phyloP scores from a whole-genome alignment of 2,113 vertebrate species.

The Phasianus colchicus region DNA sequence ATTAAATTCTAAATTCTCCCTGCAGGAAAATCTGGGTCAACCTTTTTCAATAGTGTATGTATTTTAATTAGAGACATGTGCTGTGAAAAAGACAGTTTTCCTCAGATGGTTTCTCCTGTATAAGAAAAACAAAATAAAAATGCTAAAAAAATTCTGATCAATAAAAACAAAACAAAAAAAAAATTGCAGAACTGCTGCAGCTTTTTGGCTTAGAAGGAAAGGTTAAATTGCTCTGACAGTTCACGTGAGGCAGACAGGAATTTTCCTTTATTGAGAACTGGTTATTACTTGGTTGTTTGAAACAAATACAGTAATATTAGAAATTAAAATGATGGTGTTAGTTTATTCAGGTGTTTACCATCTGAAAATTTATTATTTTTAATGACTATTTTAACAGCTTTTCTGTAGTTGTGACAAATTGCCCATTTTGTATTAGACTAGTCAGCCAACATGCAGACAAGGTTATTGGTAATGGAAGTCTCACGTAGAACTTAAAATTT shows the following conservation, averaged over 20 bases:
- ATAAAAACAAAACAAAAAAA: neutral
- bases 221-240: neutral
- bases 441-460: neutral
- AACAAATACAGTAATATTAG: neutral
- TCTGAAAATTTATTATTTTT: neutral
- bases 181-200: neutral
- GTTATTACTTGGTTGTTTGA: neutral
- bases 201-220: neutral
- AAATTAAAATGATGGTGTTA: neutral
- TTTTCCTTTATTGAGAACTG: neutral
- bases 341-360: neutral
- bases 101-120: neutral
- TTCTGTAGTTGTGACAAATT: neutral
- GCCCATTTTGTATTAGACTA: neutral
- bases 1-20: neutral
- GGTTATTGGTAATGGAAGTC: neutral
- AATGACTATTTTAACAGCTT: neutral
- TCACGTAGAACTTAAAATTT: neutral
- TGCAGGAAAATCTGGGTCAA: slow-evolving; percentile 25
- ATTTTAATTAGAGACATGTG: neutral
- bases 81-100: neutral
- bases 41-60: neutral
- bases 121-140: neutral
- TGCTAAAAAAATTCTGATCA: neutral
- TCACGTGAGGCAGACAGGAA: neutral